Conservation (phyloP, 2,888 invertebrate genomes). For the Tethea ocularis region DNA sequence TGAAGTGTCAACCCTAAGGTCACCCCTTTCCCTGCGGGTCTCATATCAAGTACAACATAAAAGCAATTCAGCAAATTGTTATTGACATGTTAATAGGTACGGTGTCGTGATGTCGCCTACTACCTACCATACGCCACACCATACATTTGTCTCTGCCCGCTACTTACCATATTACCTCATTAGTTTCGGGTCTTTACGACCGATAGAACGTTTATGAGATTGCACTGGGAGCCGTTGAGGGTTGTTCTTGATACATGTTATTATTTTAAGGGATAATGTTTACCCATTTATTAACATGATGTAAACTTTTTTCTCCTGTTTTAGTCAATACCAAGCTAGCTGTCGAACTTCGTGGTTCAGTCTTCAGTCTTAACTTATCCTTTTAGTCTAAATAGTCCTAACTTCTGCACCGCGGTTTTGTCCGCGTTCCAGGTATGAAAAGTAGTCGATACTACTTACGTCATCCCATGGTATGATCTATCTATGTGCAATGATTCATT, state of each 20-base stretch:
- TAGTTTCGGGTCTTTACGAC: conserved; percentile 10
- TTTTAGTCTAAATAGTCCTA: too few relatives aligned
- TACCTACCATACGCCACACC: neutral
- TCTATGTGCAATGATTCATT: too few relatives aligned
- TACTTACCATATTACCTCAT: conserved; percentile 13
- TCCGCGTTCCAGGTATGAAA: too few relatives aligned
- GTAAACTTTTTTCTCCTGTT: neutral
- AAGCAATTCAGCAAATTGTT: conserved; percentile 81
- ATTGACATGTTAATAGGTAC: conserved; percentile 78
- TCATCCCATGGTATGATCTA: too few relatives aligned
- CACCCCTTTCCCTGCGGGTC: conserved; percentile 64
- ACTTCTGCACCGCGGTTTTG: too few relatives aligned
- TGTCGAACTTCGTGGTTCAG: too few relatives aligned
- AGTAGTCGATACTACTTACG: too few relatives aligned
- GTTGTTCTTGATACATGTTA: neutral
- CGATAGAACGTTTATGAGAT: conserved; percentile 1
- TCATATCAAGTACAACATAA: conserved; percentile 69
- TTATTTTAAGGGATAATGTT: conserved; percentile 18
- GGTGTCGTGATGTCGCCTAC: conserved; percentile 52
- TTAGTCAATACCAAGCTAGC: neutral
- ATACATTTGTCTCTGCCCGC: neutral
- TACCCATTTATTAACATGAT: too few relatives aligned
- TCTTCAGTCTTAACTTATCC: too few relatives aligned
- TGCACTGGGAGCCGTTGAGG: neutral
- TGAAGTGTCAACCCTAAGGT: conserved; percentile 53